Evolutionary conservation across 1,140 invertebrate genomes (phyloP).

Genomic region (Lordiphosa stackelbergi): DNA sequence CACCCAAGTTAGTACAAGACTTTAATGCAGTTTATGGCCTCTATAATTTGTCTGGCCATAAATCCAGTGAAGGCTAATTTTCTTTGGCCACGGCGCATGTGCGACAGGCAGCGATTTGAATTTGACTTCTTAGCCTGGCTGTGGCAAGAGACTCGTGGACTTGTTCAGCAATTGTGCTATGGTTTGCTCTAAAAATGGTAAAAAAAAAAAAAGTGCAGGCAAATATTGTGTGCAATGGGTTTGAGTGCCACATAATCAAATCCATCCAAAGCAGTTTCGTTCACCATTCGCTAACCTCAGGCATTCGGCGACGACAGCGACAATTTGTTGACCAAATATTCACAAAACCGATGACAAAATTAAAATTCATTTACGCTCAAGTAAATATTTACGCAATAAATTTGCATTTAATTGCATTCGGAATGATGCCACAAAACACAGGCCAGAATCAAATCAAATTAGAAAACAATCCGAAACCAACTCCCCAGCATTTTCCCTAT

Average conservation of each 20-base stretch:
- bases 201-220: conserved; percentile 5
- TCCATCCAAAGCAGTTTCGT: conserved; percentile 29
- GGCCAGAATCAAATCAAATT: conserved; percentile 66
- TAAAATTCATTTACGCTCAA: conserved; percentile 75
- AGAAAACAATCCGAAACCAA: conserved; percentile 46
- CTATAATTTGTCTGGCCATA: conserved; percentile 15
- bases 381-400: conserved; percentile 75
- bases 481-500: background rate
- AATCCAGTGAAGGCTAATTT: conserved; percentile 4
- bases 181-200: conserved; percentile 16
- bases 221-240: conserved; percentile 9
- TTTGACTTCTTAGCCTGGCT: conserved; percentile 13
- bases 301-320: conserved; percentile 24
- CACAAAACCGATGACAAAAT: conserved; percentile 49
- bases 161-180: background rate
- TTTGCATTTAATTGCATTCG: conserved; percentile 73
- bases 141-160: conserved; percentile 1
- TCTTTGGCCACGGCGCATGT: background rate
- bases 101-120: conserved; percentile 13
- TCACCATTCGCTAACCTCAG: conserved; percentile 28
- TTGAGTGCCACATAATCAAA: conserved; percentile 18
- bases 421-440: conserved; percentile 42
- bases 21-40: conserved; percentile 10
- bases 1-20: conserved; percentile 7
- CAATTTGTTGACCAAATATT: conserved; percentile 11